Conservation (phyloP, 2,888 invertebrate genomes). For the Dicyrtomina minuta region DNA sequence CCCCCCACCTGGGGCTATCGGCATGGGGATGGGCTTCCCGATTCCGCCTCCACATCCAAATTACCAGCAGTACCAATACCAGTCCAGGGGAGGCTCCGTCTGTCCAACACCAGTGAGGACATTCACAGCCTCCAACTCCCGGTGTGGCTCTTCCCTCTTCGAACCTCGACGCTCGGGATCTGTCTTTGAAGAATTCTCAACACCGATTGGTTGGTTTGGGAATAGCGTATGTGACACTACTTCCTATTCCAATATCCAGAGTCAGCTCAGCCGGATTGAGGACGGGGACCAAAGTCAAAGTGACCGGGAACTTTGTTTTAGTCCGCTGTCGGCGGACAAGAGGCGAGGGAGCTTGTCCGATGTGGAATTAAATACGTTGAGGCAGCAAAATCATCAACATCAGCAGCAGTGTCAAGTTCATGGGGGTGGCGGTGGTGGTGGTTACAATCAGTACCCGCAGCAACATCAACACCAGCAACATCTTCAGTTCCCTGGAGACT, state of each 20-base stretch:
- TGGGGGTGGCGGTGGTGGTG: too few relatives aligned
- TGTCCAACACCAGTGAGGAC: not conserved
- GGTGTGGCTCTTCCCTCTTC: too few relatives aligned
- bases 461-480: not conserved
- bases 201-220: constrained; percentile 18
- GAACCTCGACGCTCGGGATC: constrained; percentile 9
- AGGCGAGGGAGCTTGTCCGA: constrained; percentile 47
- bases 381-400: constrained; percentile 9
- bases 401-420: not conserved
- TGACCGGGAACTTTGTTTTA: not conserved
- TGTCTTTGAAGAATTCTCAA: constrained; percentile 29
- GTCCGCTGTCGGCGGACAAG: constrained; percentile 9
- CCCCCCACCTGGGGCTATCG: constrained; percentile 1
- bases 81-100: too few relatives aligned
- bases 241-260: not conserved
- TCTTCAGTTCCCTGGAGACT: too few relatives aligned
- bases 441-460: not conserved
- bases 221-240: too few relatives aligned
- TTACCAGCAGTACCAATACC: too few relatives aligned
- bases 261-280: not conserved
- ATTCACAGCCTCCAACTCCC: too few relatives aligned
- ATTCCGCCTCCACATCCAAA: too few relatives aligned
- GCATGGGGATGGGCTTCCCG: too few relatives aligned
- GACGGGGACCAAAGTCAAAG: not conserved
- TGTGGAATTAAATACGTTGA: constrained; percentile 40